Conservation (phyloP, 2,113 vertebrate genomes). For the Etia nguti region DNA sequence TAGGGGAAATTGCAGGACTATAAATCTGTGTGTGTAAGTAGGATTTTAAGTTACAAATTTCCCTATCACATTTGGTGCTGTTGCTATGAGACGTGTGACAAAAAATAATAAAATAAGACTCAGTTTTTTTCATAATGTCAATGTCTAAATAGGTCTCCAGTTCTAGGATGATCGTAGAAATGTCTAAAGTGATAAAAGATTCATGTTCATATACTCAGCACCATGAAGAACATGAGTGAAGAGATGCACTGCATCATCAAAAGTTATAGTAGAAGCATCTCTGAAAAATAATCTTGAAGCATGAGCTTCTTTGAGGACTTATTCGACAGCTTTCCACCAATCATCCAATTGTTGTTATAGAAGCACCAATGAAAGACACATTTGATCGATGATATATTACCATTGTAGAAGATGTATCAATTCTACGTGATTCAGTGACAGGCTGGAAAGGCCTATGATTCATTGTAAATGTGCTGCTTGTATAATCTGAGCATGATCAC, state of each 20-base stretch:
- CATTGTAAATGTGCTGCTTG: constrained; percentile 1
- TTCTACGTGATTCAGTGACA: background rate
- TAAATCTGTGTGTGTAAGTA: background rate
- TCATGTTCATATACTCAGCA: background rate
- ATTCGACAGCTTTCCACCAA: constrained; percentile 11
- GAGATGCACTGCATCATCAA: background rate
- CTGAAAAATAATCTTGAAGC: constrained; percentile 15
- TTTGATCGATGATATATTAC: constrained; percentile 4
- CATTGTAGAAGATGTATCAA: background rate
- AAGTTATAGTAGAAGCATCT: constrained; percentile 30
- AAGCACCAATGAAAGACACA: constrained; percentile 23
- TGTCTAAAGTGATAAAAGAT: background rate
- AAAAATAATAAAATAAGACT: background rate
- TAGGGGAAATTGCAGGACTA: background rate
- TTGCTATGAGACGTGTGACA: background rate
- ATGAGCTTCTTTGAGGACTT: constrained; percentile 12
- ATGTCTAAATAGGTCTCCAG: background rate
- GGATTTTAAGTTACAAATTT: background rate
- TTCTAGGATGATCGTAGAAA: background rate
- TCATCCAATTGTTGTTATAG: background rate
- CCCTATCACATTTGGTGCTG: background rate
- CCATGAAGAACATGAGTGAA: background rate
- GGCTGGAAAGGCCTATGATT: background rate
- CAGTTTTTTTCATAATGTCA: background rate
- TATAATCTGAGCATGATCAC: constrained; percentile 6